phyloP scores from a whole-genome alignment of 2,888 invertebrate genomes.

The Drosophila cyrtoloma region DNA sequence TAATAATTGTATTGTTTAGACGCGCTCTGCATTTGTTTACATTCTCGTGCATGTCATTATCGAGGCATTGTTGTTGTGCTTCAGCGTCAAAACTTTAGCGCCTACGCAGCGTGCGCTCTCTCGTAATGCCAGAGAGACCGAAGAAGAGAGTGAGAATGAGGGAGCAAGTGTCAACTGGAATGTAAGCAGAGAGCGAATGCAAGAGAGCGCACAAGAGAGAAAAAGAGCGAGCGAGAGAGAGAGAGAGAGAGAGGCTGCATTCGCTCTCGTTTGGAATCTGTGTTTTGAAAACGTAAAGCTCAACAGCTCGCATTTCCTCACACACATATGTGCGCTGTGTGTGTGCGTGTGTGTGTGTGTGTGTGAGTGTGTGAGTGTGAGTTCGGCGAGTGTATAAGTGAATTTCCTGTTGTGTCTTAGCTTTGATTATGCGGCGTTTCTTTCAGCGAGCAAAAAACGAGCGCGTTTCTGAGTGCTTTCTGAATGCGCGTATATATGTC shows the following conservation, averaged over 20 bases:
- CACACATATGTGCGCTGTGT: conserved; percentile 20
- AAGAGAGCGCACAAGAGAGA: conserved; percentile 5
- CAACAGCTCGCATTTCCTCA: conserved; percentile 76
- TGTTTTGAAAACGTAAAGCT: conserved; percentile 79
- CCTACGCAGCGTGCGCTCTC: conserved; percentile 20
- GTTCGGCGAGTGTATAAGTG: conserved; percentile 67
- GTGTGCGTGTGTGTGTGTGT: conserved; percentile 8
- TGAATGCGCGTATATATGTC: conserved; percentile 82
- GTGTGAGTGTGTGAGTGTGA: conserved; percentile 15
- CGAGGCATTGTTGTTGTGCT: conserved; percentile 32
- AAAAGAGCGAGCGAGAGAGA: conserved; percentile 5
- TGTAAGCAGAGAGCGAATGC: conserved; percentile 25
- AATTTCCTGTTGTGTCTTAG: conserved; percentile 79
- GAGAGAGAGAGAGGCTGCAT: conserved; percentile 25
- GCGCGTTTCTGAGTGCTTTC: conserved; percentile 53
- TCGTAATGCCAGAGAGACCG: conserved; percentile 6
- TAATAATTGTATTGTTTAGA: conserved; percentile 38
- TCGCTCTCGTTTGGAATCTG: conserved; percentile 53
- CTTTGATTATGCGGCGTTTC: conserved; percentile 76
- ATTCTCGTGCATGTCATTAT: conserved; percentile 61
- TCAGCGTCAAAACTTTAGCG: conserved; percentile 34
- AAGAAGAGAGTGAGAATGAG: conserved; percentile 4
- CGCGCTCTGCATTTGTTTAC: conserved; percentile 65
- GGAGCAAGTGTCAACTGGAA: conserved; percentile 36
- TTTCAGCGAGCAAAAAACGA: conserved; percentile 43